Base-by-base conservation (phyloP, 2,113 vertebrate genomes). In the Psittacula cyanocephala region DNA sequence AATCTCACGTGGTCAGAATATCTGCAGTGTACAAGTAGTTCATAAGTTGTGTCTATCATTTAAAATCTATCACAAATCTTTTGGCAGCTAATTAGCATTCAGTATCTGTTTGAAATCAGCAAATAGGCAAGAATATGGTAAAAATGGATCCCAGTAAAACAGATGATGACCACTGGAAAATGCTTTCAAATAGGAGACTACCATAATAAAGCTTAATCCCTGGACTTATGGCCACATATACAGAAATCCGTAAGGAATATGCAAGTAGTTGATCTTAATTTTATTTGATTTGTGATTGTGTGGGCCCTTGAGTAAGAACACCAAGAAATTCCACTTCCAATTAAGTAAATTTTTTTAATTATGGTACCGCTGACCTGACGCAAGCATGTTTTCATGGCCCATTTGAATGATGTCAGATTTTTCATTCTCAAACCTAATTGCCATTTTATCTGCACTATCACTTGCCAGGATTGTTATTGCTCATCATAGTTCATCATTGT, bases 131-230 rank as follows among this genome's bases (percentile, higher is more conserved):
- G 43, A 75, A 63, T 49, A 81, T 3, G 9, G 27, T 82, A 70
- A 88, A 79, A 92, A 68, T 49, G 19, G 15, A 64, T 77, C 7
- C 29, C 52, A n/a, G 59, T 80, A n/a, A 86, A 88, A 80, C 11
- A 86, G 24, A 64, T 60, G 1, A 39, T 35, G 14, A 35, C n/a
- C 63, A 50, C 8, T 80, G 52, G 39, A 91, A 86, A 83, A 83
- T 72, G 28, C 33, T 91, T 96, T 35, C 17, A 68, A 64, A 77
- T 43, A 47, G 24, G 8, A 65, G 80, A 31, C 29, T 62, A 28
- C 37, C 1, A 0, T 43, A 28, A 50, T 13, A 39, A 52, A 91
- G 10, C n/a, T 72, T 0, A 0, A 11, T 76, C 33, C 13, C 0
- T 0, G 62, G 24, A 79, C 49, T 60, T 83, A 29, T 39, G 15